A percentile compares a stretch with the other conserved stretches of the same genome.
Evolutionary conservation across 2,113 vertebrate genomes (phyloP).

Genomic region (Sylvietta virens): DNA sequence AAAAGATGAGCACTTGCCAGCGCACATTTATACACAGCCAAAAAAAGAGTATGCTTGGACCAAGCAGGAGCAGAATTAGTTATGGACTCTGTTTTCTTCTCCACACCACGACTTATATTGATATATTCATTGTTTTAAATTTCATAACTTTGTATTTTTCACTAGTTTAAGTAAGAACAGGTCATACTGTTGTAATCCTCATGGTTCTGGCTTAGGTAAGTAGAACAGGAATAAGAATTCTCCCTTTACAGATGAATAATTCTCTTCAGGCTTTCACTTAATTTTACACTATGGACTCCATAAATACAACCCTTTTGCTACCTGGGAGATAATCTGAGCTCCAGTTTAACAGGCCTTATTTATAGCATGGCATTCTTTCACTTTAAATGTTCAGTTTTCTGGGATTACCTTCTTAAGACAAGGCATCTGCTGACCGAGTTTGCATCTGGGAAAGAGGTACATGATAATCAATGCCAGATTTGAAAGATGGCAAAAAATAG

Average conservation of each 20-base stretch:
- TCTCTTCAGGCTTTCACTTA: background rate
- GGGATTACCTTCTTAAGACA: background rate
- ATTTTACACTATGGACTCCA: background rate
- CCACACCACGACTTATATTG: background rate
- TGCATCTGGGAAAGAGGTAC: background rate
- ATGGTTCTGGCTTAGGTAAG: background rate
- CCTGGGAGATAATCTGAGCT: background rate
- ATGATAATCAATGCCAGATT: background rate
- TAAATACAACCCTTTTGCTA: background rate
- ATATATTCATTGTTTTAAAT: background rate
- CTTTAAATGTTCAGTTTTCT: background rate
- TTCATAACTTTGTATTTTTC: background rate
- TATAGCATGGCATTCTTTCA: background rate
- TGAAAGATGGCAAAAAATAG: background rate
- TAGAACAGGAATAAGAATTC: background rate
- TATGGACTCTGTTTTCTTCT: background rate
- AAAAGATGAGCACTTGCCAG: background rate
- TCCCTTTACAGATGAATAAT: background rate
- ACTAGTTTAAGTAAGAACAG: background rate
- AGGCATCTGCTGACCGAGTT: background rate
- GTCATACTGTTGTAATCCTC: background rate
- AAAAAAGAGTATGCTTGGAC: background rate
- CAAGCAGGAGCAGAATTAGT: background rate
- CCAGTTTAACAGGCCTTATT: background rate
- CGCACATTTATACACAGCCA: background rate